Percentiles rank a stretch among this genome's conserved stretches.
Evolutionary conservation across 1,140 invertebrate species (phyloP).

Genomic region (Stegodyphus mimosarum): DNA sequence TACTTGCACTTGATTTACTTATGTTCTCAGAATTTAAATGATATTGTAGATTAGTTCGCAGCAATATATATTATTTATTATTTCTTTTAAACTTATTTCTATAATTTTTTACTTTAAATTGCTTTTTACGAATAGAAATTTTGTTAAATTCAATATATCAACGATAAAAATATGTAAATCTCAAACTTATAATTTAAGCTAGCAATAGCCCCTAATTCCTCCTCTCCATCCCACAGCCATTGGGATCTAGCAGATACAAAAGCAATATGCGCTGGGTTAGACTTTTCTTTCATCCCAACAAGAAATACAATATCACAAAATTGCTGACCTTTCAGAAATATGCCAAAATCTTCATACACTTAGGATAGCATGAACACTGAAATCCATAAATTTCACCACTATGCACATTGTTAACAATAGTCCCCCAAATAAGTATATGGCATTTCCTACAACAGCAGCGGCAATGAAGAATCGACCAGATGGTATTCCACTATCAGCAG

Average conservation of each 20-base stretch:
- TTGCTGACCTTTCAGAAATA: conserved; percentile 80
- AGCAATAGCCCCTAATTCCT: too few species aligned
- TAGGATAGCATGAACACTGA: conserved; percentile 92
- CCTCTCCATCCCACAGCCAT: conserved; percentile 74
- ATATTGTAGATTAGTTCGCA: too few species aligned
- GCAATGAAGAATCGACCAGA: conserved; percentile 90
- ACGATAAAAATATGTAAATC: too few species aligned
- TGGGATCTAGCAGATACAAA: conserved; percentile 89
- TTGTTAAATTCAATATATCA: too few species aligned
- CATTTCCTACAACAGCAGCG: conserved; percentile 90
- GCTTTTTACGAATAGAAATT: too few species aligned
- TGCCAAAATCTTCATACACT: conserved; percentile 94
- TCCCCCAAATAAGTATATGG: conserved; percentile 85
- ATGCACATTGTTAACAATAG: conserved; percentile 92
- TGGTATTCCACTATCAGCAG: conserved; percentile 72
- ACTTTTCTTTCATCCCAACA: conserved; percentile 79
- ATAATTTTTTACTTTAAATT: too few species aligned
- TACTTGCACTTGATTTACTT: too few species aligned
- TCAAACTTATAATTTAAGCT: too few species aligned
- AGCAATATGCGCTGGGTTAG: conserved; percentile 81
- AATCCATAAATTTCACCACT: conserved; percentile 72
- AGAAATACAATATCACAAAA: conserved; percentile 93
- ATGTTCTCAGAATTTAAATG: too few species aligned
- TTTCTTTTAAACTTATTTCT: too few species aligned
- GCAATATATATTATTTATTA: too few species aligned